These are phyloP conservation scores for Lucilia cuprina DNA, from an alignment of 1,140 invertebrate species.

Conservation along the genomic window DNA sequence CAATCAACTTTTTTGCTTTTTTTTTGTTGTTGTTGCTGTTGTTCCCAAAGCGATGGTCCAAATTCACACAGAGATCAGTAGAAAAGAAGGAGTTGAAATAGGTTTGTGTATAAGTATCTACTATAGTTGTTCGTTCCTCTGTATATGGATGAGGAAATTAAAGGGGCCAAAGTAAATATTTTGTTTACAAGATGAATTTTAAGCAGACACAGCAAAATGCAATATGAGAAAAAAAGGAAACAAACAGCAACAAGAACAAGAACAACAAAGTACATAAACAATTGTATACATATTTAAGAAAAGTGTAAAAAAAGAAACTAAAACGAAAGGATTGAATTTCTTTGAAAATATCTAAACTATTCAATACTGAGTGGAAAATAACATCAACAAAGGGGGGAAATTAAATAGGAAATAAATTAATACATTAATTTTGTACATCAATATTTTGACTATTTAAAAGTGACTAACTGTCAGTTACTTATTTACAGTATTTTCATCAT, in stretches of 20 bases:
- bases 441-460: neutral
- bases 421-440: neutral
- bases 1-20: neutral
- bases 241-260: neutral
- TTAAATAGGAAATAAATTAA: neutral
- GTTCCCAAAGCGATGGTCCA: neutral
- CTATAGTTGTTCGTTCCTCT: no score
- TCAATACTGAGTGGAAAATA: neutral
- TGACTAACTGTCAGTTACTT: neutral
- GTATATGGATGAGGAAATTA: neutral
- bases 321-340: constrained; percentile 1
- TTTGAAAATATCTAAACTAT: neutral
- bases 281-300: neutral
- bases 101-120: no score
- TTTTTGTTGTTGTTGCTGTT: neutral
- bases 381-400: neutral
- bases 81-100: neutral
- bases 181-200: constrained; percentile 15
- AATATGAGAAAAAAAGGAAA: neutral
- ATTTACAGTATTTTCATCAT: neutral
- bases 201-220: constrained; percentile 1
- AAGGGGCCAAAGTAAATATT: constrained; percentile 6
- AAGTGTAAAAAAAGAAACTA: neutral
- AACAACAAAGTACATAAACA: neutral
- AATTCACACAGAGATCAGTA: neutral